Percentiles rank a stretch among this genome's conserved stretches.
Conservation (phyloP, 2,113 vertebrate species). For the Erythrolamprus reginae region DNA sequence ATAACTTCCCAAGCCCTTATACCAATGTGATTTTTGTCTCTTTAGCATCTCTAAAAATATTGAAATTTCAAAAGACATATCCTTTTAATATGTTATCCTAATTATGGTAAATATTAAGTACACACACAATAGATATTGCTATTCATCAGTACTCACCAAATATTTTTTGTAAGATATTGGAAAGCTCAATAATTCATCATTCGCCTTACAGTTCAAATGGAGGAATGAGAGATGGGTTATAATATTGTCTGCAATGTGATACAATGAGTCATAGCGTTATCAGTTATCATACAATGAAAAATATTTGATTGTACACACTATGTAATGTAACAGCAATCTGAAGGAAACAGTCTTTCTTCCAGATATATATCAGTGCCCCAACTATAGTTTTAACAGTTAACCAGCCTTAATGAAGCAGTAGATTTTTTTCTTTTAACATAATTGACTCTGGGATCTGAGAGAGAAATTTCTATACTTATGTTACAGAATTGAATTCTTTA, state of each 20-base stretch:
- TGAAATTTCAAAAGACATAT: background rate
- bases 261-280: background rate
- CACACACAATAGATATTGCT: background rate
- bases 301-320: background rate
- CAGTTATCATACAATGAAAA: background rate
- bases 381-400: background rate
- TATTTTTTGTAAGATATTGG: background rate
- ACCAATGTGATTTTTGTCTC: background rate
- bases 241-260: background rate
- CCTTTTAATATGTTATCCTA: background rate
- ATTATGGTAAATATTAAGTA: background rate
- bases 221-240: background rate
- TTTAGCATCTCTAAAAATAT: background rate
- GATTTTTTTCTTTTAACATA: background rate
- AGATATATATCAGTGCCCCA: background rate
- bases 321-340: background rate
- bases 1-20: background rate
- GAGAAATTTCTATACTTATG: background rate
- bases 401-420: background rate
- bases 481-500: too few relatives aligned
- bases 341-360: background rate
- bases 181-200: background rate
- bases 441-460: background rate
- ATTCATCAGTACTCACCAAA: background rate
- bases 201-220: background rate